Percentiles rank a stretch among this genome's conserved stretches.
These are phyloP conservation scores for Linyphia triangularis DNA, from an alignment of 2,888 invertebrate species.

Conservation along the genomic window DNA sequence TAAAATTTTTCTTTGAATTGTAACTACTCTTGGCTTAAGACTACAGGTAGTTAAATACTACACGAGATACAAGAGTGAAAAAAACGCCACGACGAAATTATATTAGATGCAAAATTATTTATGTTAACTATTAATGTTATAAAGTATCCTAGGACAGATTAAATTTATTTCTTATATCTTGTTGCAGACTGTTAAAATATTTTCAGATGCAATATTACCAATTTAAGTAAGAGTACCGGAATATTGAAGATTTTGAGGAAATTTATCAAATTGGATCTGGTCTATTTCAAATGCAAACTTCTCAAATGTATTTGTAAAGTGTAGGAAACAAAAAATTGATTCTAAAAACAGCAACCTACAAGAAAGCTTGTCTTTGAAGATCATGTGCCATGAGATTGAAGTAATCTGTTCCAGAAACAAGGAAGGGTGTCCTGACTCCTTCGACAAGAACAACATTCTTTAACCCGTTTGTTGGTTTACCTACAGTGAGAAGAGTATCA, in stretches of 20 bases:
- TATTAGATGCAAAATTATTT: no score
- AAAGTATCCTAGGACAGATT: no score
- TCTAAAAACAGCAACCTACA: conserved; percentile 83
- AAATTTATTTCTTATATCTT: no score
- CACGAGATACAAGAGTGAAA: no score
- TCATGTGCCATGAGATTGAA: conserved; percentile 97
- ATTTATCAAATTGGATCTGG: neutral
- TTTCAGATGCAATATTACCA: neutral
- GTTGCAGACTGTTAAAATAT: neutral
- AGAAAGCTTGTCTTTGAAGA: conserved; percentile 91
- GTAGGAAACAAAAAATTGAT: neutral
- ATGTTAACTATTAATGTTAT: no score
- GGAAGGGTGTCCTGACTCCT: conserved; percentile 97
- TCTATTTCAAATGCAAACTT: no score
- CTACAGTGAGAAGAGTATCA: conserved; percentile 3
- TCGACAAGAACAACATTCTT: conserved; percentile 94
- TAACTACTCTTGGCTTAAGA: no score
- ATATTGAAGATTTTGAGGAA: neutral
- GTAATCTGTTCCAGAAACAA: conserved; percentile 94
- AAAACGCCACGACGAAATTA: no score
- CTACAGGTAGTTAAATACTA: no score
- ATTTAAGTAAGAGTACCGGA: neutral
- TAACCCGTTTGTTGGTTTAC: conserved; percentile 60
- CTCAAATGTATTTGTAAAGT: neutral
- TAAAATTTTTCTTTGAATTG: no score